Percentiles rank a stretch among this genome's conserved stretches.
Conservation (phyloP, 2,888 invertebrate genomes). For the Podotricha telesiphe region DNA sequence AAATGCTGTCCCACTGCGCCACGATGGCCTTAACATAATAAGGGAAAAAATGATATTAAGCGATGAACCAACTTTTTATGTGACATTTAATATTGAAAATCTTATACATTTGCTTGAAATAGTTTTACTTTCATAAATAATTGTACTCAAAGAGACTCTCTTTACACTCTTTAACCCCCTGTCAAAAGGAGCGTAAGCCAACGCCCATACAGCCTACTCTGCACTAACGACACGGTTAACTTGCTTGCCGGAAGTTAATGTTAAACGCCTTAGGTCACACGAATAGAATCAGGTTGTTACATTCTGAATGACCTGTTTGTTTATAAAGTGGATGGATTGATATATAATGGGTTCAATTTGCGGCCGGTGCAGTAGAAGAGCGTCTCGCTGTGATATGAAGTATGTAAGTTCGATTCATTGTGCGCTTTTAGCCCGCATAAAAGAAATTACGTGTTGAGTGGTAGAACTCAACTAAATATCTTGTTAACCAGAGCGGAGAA, state of each 20-base stretch:
- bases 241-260: conserved; percentile 40
- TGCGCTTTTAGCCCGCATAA: too few relatives aligned
- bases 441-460: too few relatives aligned
- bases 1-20: too few relatives aligned
- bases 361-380: too few relatives aligned
- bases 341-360: neutral
- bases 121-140: neutral
- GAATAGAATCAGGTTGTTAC: conserved; percentile 1
- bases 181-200: neutral
- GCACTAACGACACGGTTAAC: conserved; percentile 29
- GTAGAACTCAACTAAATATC: too few relatives aligned
- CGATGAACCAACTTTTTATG: too few relatives aligned
- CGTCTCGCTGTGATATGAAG: too few relatives aligned
- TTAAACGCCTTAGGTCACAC: conserved; percentile 35
- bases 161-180: conserved; percentile 13
- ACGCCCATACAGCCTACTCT: conserved; percentile 17
- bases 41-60: too few relatives aligned
- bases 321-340: neutral
- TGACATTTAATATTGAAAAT: neutral
- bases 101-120: neutral
- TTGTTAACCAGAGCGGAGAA: too few relatives aligned
- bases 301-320: neutral
- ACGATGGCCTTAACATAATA: too few relatives aligned
- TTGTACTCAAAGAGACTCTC: neutral
- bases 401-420: too few relatives aligned